phyloP scores from a whole-genome alignment of 1,140 invertebrate genomes.

The Ectropis grisescens region DNA sequence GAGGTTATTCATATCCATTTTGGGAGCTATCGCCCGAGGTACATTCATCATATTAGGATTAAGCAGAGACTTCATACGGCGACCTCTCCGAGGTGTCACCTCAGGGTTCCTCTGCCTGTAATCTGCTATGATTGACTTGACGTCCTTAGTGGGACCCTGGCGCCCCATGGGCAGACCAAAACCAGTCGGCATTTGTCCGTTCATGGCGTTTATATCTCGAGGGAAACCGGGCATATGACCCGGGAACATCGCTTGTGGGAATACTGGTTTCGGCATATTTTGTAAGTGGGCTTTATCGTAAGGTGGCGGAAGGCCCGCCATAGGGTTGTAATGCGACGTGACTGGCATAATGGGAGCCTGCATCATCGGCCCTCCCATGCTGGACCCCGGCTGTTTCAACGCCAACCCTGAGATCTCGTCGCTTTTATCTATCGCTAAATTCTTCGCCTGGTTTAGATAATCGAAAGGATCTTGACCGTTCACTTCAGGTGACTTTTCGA shows the following conservation, averaged over 20 bases:
- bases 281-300: constrained; percentile 62
- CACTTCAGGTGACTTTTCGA: constrained; percentile 49
- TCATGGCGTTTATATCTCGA: constrained; percentile 68
- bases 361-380: constrained; percentile 39
- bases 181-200: constrained; percentile 50
- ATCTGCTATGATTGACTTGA: constrained; percentile 86
- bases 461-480: constrained; percentile 53
- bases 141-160: constrained; percentile 83
- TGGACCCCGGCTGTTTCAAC: constrained; percentile 41
- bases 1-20: constrained; percentile 47
- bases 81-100: constrained; percentile 75
- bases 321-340: constrained; percentile 44
- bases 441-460: constrained; percentile 52
- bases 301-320: constrained; percentile 52
- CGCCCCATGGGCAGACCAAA: constrained; percentile 69
- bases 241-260: constrained; percentile 50
- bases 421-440: constrained; percentile 57
- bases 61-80: constrained; percentile 69
- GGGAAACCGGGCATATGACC: constrained; percentile 53
- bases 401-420: constrained; percentile 59
- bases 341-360: constrained; percentile 45
- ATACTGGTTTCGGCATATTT: constrained; percentile 53
- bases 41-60: constrained; percentile 57
- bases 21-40: constrained; percentile 48
- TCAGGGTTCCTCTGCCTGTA: constrained; percentile 82